A percentile compares a stretch with the other conserved stretches of the same genome.
Evolutionary conservation across 2,113 vertebrate genomes (phyloP).

Genomic region (Miniopterus natalensis): DNA sequence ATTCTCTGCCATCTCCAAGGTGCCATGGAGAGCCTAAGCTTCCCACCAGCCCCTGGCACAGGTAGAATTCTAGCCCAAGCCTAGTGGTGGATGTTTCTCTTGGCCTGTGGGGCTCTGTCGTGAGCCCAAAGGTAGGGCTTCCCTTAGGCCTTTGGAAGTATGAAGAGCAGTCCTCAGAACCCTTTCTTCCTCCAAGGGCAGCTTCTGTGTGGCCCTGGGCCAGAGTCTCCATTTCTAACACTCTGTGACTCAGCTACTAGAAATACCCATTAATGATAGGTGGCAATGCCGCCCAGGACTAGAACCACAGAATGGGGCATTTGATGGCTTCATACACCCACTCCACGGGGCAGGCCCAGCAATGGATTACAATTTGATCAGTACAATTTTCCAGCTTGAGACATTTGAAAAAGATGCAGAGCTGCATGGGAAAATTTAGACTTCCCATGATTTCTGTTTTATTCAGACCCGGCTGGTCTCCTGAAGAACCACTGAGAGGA

Average conservation of each 20-base stretch:
- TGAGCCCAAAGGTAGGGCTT: not conserved
- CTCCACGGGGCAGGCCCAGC: rapidly evolving
- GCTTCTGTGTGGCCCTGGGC: not conserved
- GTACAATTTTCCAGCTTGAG: slow-evolving; percentile 41
- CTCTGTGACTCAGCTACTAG: not conserved
- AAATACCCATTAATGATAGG: not conserved
- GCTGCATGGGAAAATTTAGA: slow-evolving; percentile 50
- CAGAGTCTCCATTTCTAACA: not conserved
- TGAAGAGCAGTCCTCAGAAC: not conserved
- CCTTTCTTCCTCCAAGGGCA: not conserved
- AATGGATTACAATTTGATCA: not conserved
- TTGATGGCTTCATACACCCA: not conserved
- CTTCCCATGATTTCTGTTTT: slow-evolving; percentile 63
- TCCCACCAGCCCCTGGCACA: not conserved
- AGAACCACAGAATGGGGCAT: not conserved
- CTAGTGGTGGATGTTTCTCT: not conserved
- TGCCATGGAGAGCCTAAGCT: not conserved
- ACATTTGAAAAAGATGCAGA: not conserved
- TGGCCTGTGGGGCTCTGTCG: not conserved
- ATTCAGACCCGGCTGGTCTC: slow-evolving; percentile 51
- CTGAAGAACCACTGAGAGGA: not conserved
- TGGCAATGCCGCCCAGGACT: not conserved
- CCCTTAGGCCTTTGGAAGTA: not conserved
- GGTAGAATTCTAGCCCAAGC: not conserved
- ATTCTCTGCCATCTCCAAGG: not conserved